Percentiles rank a stretch among this genome's conserved stretches.
Conservation (phyloP, 2,113 vertebrate species). For the Miniopterus natalensis region DNA sequence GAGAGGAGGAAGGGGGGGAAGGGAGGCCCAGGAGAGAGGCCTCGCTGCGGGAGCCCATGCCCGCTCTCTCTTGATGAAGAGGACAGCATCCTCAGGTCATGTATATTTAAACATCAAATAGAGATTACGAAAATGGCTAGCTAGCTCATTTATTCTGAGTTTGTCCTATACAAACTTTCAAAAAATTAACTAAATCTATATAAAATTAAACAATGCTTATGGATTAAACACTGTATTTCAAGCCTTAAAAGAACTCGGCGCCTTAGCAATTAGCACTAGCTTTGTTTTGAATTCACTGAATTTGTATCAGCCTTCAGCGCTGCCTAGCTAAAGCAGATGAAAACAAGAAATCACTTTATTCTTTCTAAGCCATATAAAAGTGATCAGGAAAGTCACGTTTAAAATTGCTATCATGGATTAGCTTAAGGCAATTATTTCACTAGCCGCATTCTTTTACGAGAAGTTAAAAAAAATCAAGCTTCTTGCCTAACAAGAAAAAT, state of each 20-base stretch:
- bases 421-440: constrained; percentile 92
- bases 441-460: constrained; percentile 87
- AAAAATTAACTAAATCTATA: constrained; percentile 77
- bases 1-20: background rate
- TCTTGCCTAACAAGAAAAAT: constrained; percentile 91
- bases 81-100: background rate
- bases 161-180: constrained; percentile 37
- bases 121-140: constrained; percentile 56
- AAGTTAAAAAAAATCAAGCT: constrained; percentile 87
- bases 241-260: constrained; percentile 55
- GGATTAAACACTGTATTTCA: constrained; percentile 74
- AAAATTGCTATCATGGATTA: constrained; percentile 89
- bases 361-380: constrained; percentile 86
- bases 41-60: background rate
- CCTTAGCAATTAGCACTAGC: constrained; percentile 87
- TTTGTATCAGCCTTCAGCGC: constrained; percentile 87
- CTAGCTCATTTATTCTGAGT: constrained; percentile 71
- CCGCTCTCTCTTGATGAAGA: background rate
- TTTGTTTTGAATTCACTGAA: constrained; percentile 86
- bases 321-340: constrained; percentile 89
- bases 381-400: constrained; percentile 89
- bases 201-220: constrained; percentile 78
- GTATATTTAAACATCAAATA: constrained; percentile 35
- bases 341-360: constrained; percentile 88
- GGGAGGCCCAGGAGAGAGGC: background rate